Base-by-base conservation (phyloP, 2,797 vertebrate species). In the Percopsis omiscomaycus region DNA sequence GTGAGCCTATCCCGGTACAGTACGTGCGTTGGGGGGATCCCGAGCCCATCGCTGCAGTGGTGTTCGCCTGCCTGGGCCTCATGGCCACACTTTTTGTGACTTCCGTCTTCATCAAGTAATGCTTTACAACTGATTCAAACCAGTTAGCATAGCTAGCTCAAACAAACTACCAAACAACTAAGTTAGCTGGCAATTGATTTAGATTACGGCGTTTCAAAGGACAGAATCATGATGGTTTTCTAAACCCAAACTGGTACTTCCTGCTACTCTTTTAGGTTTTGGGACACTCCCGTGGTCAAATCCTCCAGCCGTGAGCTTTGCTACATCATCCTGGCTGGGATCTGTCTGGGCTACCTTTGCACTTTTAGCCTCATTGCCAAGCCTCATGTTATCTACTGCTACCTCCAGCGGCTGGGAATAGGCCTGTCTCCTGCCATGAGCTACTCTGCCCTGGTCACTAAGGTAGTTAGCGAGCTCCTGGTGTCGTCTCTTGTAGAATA, bases 361-460 rank as follows among this genome's bases (percentile, higher is more conserved):
- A 99, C 98, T 3, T 99, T 99, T 91, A 97, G 94, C 74, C 96
- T 99, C 73, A 98, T 99, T 0, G 95, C 95, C 65, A 99, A 98
- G 68, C 98, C 98, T 42, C 95, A 96, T 63, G 92, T 96, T 62
- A 91, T 95, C 68, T 95, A 96, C 83, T 99, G 98, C 78, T 99
- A 99, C 76, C 94, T 99, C 42, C 97, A 99, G 84, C 89, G 97
- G 64, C 94, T 98, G 42, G 97, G 96, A 64, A 98, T 99, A 0
- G 98, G 98, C 56, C 94, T 99, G 48, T 98, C 97, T 0, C 97
- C 98, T 0, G 98, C 97, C 71, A 99, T 99, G 98, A 99, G 97
- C 83, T 99, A 99, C 82, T 99, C 98, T 1, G 98, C 98, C 13
- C 89, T 99, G 0, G 97, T 99, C 69, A 99, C 98, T 37, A 99